Conservation (phyloP, 1,140 invertebrate genomes). For the Anoplolepis gracilipes region DNA sequence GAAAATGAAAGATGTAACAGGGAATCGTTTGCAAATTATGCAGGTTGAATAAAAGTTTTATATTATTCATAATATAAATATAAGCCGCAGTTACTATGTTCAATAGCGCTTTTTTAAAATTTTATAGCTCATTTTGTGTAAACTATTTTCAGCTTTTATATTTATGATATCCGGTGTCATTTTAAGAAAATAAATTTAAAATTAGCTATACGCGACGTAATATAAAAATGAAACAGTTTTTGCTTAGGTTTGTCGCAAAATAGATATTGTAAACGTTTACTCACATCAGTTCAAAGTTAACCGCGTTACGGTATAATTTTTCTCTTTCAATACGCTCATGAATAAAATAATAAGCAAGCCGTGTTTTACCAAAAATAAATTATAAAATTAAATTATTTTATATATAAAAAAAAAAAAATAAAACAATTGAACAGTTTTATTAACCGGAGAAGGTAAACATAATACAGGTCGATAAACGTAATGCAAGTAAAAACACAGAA, state of each 20-base stretch:
- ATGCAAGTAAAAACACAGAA: neutral
- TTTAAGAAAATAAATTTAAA: constrained; percentile 20
- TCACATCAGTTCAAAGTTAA: no score
- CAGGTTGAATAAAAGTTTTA: neutral
- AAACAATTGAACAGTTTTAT: neutral
- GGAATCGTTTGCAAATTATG: neutral
- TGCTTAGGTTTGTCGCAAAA: neutral
- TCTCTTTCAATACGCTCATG: no score
- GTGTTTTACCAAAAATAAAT: no score
- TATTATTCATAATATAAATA: neutral
- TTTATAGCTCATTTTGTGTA: neutral
- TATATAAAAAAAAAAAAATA: neutral
- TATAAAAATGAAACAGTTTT: neutral
- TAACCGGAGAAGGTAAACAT: neutral
- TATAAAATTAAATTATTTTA: no score
- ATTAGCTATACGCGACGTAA: neutral
- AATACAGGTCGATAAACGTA: no score
- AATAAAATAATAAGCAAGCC: no score
- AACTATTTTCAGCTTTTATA: constrained; percentile 10
- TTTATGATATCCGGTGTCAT: neutral
- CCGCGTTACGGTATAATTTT: no score
- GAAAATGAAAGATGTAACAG: constrained; percentile 9
- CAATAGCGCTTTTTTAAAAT: neutral
- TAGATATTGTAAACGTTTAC: neutral
- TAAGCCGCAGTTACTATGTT: neutral